Conservation (phyloP, 1,140 invertebrate species). For the Hypsibius dujardini region DNA sequence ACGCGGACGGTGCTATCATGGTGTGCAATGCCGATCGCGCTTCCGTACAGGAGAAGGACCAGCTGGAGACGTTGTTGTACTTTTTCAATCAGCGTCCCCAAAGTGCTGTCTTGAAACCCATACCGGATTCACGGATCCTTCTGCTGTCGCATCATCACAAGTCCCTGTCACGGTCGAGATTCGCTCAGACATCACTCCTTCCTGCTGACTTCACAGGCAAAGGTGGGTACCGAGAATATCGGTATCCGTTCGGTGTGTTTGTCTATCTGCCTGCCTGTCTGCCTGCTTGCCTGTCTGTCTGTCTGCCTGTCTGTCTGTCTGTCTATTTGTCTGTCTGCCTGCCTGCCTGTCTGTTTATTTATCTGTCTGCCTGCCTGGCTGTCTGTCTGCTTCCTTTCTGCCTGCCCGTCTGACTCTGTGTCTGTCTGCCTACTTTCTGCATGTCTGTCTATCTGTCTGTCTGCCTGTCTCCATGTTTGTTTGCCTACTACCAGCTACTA, state of each 20-base stretch:
- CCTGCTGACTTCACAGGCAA: not conserved
- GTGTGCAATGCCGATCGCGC: not conserved
- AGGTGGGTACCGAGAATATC: not conserved
- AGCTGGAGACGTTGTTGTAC: not conserved
- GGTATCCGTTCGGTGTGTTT: not conserved
- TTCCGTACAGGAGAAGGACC: not conserved
- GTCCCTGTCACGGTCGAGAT: not conserved
- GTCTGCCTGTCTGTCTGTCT: too few relatives aligned
- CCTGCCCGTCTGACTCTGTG: too few relatives aligned
- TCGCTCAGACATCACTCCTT: not conserved
- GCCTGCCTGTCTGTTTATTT: too few relatives aligned
- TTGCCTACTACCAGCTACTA: too few relatives aligned
- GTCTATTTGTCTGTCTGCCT: too few relatives aligned
- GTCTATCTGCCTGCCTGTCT: not conserved
- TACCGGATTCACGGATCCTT: not conserved
- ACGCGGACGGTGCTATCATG: not conserved
- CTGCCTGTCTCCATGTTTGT: too few relatives aligned
- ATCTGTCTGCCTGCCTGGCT: too few relatives aligned
- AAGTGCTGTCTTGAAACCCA: not conserved
- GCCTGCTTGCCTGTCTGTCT: too few relatives aligned
- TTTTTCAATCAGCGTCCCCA: not conserved
- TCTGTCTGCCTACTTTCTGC: too few relatives aligned
- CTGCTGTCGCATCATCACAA: not conserved
- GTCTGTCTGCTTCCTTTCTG: too few relatives aligned
- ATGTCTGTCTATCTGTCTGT: too few relatives aligned